Conservation (phyloP, 2,888 invertebrate species). For the Chrysina gloriosa region DNA sequence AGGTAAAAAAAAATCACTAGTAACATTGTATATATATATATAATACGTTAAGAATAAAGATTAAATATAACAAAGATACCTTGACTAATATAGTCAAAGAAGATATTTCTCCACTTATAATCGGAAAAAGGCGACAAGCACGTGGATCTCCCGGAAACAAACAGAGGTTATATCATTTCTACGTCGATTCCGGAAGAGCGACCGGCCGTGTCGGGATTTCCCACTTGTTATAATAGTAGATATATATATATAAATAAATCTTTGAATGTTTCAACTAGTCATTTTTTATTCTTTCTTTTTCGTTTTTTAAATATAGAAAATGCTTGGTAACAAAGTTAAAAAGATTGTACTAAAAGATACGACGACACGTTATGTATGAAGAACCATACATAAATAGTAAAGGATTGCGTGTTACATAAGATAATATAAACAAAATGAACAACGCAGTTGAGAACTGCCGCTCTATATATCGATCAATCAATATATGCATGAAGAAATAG, state of each 20-base stretch:
- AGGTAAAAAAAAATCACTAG: conserved; percentile 59
- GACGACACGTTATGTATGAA: conserved; percentile 50
- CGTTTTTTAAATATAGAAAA: conserved; percentile 48
- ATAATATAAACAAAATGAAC: too few species aligned
- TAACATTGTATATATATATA: conserved; percentile 56
- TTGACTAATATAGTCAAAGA: conserved; percentile 60
- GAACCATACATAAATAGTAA: conserved; percentile 52
- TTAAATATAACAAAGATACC: conserved; percentile 53
- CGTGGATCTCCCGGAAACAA: conserved; percentile 40
- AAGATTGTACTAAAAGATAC: conserved; percentile 59
- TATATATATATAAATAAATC: conserved; percentile 48
- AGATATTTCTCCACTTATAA: conserved; percentile 33
- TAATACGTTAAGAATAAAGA: conserved; percentile 51
- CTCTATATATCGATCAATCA: conserved; percentile 17
- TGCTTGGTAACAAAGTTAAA: conserved; percentile 63
- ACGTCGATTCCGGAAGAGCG: conserved; percentile 10
- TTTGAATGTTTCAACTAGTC: conserved; percentile 45
- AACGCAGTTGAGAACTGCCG: conserved; percentile 52
- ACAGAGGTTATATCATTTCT: too few species aligned
- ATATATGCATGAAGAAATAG: too few species aligned
- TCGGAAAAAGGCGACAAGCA: conserved; percentile 6
- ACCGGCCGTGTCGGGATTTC: conserved; percentile 7
- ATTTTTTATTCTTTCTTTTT: conserved; percentile 40
- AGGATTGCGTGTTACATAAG: conserved; percentile 33
- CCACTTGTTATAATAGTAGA: too few species aligned